phyloP scores from a whole-genome alignment of 2,888 invertebrate species.

The Morpho achilles region DNA sequence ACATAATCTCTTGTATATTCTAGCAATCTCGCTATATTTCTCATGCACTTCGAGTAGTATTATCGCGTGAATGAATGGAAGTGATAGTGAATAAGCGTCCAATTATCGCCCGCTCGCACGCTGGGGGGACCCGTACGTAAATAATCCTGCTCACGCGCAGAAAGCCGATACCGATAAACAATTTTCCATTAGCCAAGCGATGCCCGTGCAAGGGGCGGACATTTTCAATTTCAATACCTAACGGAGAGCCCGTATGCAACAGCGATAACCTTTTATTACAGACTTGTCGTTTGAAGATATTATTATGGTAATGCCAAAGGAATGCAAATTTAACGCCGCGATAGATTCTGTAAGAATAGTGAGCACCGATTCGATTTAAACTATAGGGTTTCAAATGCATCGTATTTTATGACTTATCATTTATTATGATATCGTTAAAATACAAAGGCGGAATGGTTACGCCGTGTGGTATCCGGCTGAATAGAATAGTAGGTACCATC shows the following conservation, averaged over 20 bases:
- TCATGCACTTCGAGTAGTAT: conserved; percentile 48
- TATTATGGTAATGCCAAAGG: conserved; percentile 61
- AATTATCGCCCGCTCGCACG: conserved; percentile 61
- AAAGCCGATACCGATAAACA: conserved; percentile 63
- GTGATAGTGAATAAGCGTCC: conserved; percentile 70
- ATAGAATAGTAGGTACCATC: too few relatives aligned
- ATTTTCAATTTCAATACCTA: conserved; percentile 59
- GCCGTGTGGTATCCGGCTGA: too few relatives aligned
- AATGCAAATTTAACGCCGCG: conserved; percentile 65
- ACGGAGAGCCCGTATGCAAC: conserved; percentile 49
- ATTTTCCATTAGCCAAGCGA: conserved; percentile 65
- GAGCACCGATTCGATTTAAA: conserved; percentile 43
- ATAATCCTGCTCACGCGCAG: conserved; percentile 70
- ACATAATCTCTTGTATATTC: conserved; percentile 46
- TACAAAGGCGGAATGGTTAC: not conserved
- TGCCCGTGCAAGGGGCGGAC: conserved; percentile 37
- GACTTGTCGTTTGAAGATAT: conserved; percentile 62
- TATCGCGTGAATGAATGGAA: conserved; percentile 72
- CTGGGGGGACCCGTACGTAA: conserved; percentile 60
- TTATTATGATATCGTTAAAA: not conserved
- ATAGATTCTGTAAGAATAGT: conserved; percentile 59
- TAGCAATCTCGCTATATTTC: conserved; percentile 43
- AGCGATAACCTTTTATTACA: conserved; percentile 56
- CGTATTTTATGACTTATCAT: conserved; percentile 9
- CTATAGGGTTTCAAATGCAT: conserved; percentile 39